A percentile compares a stretch with the other conserved stretches of the same genome.
Conservation (phyloP, 2,797 vertebrate species). For the Mus minutoides region DNA sequence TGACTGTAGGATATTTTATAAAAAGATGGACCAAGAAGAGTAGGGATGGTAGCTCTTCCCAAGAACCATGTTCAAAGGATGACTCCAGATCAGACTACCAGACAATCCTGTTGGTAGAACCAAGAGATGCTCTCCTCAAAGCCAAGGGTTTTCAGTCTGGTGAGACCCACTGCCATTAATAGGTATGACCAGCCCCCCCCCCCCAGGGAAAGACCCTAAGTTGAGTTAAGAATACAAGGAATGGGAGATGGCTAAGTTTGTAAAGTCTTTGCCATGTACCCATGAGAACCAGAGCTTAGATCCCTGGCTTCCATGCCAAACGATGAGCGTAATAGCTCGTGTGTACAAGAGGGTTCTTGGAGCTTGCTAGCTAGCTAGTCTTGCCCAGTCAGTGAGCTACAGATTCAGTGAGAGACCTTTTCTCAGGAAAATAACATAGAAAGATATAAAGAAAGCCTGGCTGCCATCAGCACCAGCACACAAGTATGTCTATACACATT, state of each 20-base stretch:
- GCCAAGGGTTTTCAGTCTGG: not conserved
- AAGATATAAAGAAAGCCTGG: not conserved
- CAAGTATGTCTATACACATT: not conserved
- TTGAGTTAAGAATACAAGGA: not conserved
- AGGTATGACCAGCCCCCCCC: not conserved
- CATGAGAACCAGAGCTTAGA: not conserved
- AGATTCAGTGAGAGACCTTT: not conserved
- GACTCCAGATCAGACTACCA: not conserved
- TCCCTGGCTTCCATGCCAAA: not conserved
- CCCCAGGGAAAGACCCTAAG: not conserved
- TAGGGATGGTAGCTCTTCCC: not conserved
- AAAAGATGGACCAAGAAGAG: not conserved
- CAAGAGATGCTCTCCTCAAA: conserved; percentile 2
- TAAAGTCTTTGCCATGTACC: not conserved
- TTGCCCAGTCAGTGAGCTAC: not conserved
- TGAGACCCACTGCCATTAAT: not conserved
- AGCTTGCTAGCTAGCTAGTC: not conserved
- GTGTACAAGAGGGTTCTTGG: not conserved
- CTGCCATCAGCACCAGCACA: not conserved
- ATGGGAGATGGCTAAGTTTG: not conserved
- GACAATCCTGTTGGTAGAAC: not conserved
- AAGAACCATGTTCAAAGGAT: not conserved
- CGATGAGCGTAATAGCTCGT: no score
- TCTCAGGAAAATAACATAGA: not conserved
- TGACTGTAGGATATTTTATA: conserved; percentile 3